Base-by-base conservation (phyloP, 2,888 invertebrate genomes). In the Congeria kusceri region DNA sequence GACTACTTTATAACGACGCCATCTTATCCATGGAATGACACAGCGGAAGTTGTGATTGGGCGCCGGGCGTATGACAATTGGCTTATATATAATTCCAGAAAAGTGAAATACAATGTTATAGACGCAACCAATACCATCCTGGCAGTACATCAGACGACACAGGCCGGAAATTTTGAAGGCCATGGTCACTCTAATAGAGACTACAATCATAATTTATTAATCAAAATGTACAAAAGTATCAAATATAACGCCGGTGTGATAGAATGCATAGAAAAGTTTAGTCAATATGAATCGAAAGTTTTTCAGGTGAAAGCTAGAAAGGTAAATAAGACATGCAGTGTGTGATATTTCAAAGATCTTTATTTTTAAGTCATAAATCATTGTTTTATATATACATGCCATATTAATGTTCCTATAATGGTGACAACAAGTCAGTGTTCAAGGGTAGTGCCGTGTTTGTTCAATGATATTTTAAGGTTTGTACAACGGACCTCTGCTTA, bases 21-120 rank as follows among this genome's bases (percentile, higher is more conserved):
- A 28, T 63, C 63, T 13, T 91, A 84, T 78, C 89, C 88, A 4
- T 91, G 91, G 91, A 79, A 80, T 39, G 82, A 80, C 27, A 85
- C 90, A 28, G 89, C 91, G 25, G 88, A 89, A 59, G 87, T 91
- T 63, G 89, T 90, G 46, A 87, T 91, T 53, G 91, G 91, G n/a
- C 83, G 89, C 18, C 66, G 85, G 25, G 91, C 90, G 0, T 91
- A 90, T 68, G 91, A 91, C 65, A 90, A 90, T 69, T 91, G 90
- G 90, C 74, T 91, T 15, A 89, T 91, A 0, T 84, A 83, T n/a
- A 80, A 88, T 66, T 75, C 89, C 2, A 77, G 86, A 9, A 83
- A 86, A 74, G 70, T 75, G 5, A 77, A 86, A n/a, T 76, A 86
- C 18, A 53, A 61, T 32, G 88, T 88, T 20, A 83, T 91, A 18